A percentile compares a stretch with the other conserved stretches of the same genome.
These are phyloP conservation scores for Pavo muticus DNA, from an alignment of 2,113 vertebrate genomes.

Conservation along the genomic window DNA sequence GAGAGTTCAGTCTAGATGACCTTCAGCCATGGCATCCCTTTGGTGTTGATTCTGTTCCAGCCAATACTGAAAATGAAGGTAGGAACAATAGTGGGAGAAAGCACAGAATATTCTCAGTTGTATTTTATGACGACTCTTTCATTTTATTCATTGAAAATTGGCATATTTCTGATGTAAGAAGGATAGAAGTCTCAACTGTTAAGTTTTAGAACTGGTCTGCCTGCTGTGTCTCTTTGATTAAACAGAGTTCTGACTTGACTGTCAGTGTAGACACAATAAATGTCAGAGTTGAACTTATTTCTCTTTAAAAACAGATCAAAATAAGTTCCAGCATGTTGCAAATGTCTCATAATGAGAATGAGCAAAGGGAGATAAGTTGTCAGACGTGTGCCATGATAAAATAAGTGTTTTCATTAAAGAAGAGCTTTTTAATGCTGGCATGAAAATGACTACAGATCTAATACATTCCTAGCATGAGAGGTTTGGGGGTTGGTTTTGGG, in stretches of 20 bases:
- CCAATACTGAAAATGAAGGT: slow-evolving; percentile 97
- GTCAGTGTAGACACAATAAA: neutral
- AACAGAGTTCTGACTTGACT: neutral
- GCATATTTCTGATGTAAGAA: neutral
- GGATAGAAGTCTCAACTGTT: neutral
- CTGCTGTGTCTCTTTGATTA: neutral
- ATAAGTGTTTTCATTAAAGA: neutral
- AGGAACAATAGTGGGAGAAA: neutral
- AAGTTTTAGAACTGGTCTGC: neutral
- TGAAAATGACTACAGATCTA: neutral
- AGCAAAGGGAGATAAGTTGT: neutral
- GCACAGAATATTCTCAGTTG: neutral
- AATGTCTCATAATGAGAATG: neutral
- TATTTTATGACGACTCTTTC: neutral
- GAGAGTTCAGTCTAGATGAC: slow-evolving; percentile 87
- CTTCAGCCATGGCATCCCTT: slow-evolving; percentile 94
- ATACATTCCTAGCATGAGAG: neutral
- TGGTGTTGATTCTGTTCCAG: slow-evolving; percentile 90
- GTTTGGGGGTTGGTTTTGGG: neutral
- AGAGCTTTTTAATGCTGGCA: neutral
- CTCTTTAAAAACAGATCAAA: neutral
- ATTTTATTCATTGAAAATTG: neutral
- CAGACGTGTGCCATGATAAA: neutral
- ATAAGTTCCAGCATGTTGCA: neutral
- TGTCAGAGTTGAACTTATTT: neutral